Evolutionary conservation across 2,888 invertebrate species (phyloP), one percentile per base, ranked within the genome.

Genomic region (Euproctis similis): DNA sequence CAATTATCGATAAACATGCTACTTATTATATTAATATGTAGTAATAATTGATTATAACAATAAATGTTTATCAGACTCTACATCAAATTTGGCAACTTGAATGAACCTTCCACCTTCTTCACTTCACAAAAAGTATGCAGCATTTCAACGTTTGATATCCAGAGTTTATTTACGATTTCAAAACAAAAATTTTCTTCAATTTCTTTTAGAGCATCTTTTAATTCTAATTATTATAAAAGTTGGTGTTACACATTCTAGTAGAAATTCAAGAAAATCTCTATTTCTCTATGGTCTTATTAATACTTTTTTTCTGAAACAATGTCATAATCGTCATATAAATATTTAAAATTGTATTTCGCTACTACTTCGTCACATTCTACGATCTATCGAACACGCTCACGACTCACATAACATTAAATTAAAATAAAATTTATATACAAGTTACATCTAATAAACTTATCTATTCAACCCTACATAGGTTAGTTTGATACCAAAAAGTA

Each of bases 331-430:
- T n/a, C n/a, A n/a, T n/a, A 58, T 60, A 59, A 60, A 48, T 55
- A 44, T 12, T 10, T 2, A 46, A 49, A 62, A 62, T 58, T 51
- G 56, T 64, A 60, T 58, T 50, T 62, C 48, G 53, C 80, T 75
- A 78, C 76, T 57, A 70, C 59, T 69, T 55, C 67, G 69, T 68
- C 75, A 80, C 76, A 66, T 66, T 63, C 84, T 82, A 84, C 82
- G n/a, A 68, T 56, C 81, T 84, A 84, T 80, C 73, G 68, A 82
- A 81, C 82, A 84, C 82, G 73, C 84, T 66, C 82, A 84, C 84
- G 66, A 73, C 84, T 66, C 82, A 84, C 84, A 67, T 77, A 73
- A 78, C 73, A 75, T 73, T 72, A 64, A 59, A 75, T 76, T 78
- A 76, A 62, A 60, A 65, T 73, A 70, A 78, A 80, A 81, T 72